phyloP scores from a whole-genome alignment of 2,113 vertebrate species.

The Sceloporus undulatus region DNA sequence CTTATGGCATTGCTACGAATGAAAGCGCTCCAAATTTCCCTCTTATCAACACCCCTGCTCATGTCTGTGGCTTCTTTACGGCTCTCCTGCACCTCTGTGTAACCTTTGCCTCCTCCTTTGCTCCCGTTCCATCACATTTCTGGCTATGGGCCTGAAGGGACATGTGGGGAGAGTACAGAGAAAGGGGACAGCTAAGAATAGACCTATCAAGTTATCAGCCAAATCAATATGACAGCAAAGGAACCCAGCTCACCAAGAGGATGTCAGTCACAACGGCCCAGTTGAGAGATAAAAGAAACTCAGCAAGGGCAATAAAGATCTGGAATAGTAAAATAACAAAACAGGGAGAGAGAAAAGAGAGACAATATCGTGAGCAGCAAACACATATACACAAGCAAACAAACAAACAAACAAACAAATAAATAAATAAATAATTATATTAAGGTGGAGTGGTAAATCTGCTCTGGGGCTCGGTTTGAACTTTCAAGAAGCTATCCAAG shows the following conservation, averaged over 20 bases:
- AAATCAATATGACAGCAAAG: constrained; percentile 15
- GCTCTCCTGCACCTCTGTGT: too few relatives aligned
- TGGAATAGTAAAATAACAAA: constrained; percentile 50
- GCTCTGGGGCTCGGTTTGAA: too few relatives aligned
- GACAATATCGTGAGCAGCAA: too few relatives aligned
- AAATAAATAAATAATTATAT: too few relatives aligned
- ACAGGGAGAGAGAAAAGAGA: not conserved
- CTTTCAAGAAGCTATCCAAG: too few relatives aligned
- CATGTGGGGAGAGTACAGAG: not conserved
- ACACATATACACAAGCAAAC: not conserved
- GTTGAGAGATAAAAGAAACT: constrained; percentile 83
- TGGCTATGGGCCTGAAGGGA: not conserved
- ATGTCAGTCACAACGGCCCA: constrained; percentile 89
- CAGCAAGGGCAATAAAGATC: constrained; percentile 85
- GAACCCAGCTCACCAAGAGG: constrained; percentile 81
- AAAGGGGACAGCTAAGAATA: constrained; percentile 26
- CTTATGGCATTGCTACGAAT: too few relatives aligned
- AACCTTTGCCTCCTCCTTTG: too few relatives aligned
- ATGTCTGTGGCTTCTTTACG: too few relatives aligned
- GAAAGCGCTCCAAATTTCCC: too few relatives aligned
- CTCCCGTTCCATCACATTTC: not conserved
- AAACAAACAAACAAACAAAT: too few relatives aligned
- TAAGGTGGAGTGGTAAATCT: not conserved
- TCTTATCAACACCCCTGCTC: too few relatives aligned
- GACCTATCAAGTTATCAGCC: constrained; percentile 5